phyloP scores from a whole-genome alignment of 1,140 invertebrate genomes.

The Lepidotrigona ventralis region DNA sequence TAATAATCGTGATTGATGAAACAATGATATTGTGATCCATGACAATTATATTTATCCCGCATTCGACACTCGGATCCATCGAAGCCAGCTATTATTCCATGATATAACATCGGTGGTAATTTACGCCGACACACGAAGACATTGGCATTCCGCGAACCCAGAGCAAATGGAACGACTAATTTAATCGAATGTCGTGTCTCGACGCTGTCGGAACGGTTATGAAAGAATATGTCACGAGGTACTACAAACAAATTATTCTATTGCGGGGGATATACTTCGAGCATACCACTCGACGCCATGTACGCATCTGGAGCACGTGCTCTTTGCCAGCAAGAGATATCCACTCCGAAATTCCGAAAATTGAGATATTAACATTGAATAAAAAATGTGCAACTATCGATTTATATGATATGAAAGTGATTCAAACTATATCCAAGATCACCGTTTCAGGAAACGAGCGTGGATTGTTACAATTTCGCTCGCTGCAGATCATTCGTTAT shows the following conservation, averaged over 20 bases:
- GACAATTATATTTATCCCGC: slow-evolving; percentile 10
- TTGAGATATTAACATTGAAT: background rate
- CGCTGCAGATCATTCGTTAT: background rate
- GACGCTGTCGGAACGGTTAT: background rate
- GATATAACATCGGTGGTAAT: slow-evolving; percentile 14
- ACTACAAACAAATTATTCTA: background rate
- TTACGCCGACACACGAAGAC: background rate
- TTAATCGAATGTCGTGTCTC: background rate
- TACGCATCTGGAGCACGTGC: background rate
- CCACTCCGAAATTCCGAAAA: background rate
- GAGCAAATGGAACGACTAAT: slow-evolving; percentile 9
- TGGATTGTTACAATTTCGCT: background rate
- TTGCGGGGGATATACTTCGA: background rate
- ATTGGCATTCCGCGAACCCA: background rate
- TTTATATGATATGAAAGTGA: background rate
- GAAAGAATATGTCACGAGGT: slow-evolving; percentile 10
- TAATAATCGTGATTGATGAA: slow-evolving; percentile 36
- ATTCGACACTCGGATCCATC: slow-evolving; percentile 9
- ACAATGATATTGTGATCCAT: slow-evolving; percentile 40
- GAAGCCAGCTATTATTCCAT: slow-evolving; percentile 21
- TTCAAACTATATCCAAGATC: background rate
- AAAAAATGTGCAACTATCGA: background rate
- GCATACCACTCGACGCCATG: background rate
- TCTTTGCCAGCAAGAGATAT: background rate
- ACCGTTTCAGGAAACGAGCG: background rate